Evolutionary conservation across 2,113 vertebrate species (phyloP), one percentile per base, ranked within the genome.

Genomic region (Solenodon paradoxus): DNA sequence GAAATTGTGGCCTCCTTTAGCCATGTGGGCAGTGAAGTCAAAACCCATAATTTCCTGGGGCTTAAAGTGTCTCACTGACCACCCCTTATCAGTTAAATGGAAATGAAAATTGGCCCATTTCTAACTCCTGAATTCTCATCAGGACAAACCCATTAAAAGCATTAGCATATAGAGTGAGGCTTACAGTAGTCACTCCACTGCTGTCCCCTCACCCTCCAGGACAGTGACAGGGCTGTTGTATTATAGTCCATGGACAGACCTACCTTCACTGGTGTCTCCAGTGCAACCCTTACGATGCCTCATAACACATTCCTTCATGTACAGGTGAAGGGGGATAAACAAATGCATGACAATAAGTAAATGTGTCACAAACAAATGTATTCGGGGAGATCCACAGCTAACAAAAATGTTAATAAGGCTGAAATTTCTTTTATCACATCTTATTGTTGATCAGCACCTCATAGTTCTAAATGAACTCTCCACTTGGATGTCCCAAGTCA

Each of bases 61-160:
- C 53, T 96, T 87, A 69, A 79, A 86, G 16, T 69, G 53, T 83
- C 82, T 95, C 83, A 40, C 82, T 90, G 92, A 93, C 64, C 71
- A 61, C 35, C 47, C 30, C 83, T 96, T 96, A 96, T 90, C 90
- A 93, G 86, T 57, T 84, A 79, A 94, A 77, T 19, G 40, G 80
- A 59, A 93, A 93, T 55, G 69, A 89, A 92, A 95, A 96, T 78
- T 59, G 93, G 66, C 51, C 92, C 94, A 35, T 96, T 95, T 97
- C 83, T 90, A 69, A 20, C 87, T 92, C 80, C 53, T 71, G 69
- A 95, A 93, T 89, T 96, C 75, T 95, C 94, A 95, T 94, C 89
- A 81, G 92, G 64, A 88, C 74, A 94, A 90, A 77, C 15, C 57
- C 69, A 72, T 93, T 90, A 47, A 83, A 88, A 95, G n/a, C n/a